Evolutionary conservation across 2,888 invertebrate genomes (phyloP), one percentile per base, ranked within the genome.

Genomic region (Limnephilus rhombicus): DNA sequence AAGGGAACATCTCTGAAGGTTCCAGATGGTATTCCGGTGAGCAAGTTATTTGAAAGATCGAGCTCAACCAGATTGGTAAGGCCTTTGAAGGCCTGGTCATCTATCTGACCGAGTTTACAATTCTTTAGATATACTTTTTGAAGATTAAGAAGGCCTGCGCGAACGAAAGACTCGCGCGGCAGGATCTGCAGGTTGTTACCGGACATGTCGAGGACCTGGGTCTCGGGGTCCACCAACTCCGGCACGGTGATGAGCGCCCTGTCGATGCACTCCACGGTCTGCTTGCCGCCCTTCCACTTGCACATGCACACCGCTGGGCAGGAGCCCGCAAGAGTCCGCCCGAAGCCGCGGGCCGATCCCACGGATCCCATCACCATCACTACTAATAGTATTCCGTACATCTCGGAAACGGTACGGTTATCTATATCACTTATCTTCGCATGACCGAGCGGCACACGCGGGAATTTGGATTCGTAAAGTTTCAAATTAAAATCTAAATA

Each of bases 281-380:
- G 98, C 95, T 99, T 99, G 94, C 99, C 99, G 94, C 98, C 98
- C 96, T 98, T 98, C 99, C 99, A 99, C 95, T 98, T 99, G 96
- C 99, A 99, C 94, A 97, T 97, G 96, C 99, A 99, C 94, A 97
- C 97, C 85, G 97, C 96, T 92, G 98, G 98, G 94, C 98, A 98
- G 94, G 97, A 96, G 94, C 97, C 97, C 93, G 96, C 96, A 94
- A 96, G 96, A 92, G 96, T 96, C 93, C 96, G 94, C 49, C 92
- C 91, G 53, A 90, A 90, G 80, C 91, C 90, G 49, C 68, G 80
- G 89, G 88, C 90, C 37, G 89, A 85, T 68, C 89, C 88, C 85
- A 92, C 49, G 24, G 87, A 31, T 86, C 91, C 92, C 87, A 91
- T 45, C 89, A 92, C 80, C 91, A 91, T 31, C 91, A 92, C 93